phyloP scores from a whole-genome alignment of 2,113 vertebrate species.

The Oreochromis tanganicae region DNA sequence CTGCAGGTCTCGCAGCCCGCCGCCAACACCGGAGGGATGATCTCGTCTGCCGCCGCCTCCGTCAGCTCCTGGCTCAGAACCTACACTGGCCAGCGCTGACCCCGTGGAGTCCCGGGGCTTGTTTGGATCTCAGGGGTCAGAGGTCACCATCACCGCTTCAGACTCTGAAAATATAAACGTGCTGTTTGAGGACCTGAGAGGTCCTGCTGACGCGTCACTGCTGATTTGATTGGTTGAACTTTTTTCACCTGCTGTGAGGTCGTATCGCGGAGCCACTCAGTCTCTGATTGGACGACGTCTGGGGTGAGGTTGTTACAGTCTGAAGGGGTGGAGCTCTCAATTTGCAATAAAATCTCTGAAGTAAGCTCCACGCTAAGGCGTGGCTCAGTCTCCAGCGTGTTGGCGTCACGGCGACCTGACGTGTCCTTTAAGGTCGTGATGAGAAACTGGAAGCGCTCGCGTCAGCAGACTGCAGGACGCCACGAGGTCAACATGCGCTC shows the following conservation, averaged over 20 bases:
- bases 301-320: neutral
- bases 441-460: neutral
- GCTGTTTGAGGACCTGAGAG: neutral
- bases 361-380: neutral
- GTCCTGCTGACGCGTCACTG: neutral
- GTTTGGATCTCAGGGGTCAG: neutral
- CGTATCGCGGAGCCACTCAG: neutral
- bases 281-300: neutral
- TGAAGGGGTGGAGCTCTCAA: neutral
- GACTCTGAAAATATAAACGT: neutral
- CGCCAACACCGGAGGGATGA: constrained; percentile 86
- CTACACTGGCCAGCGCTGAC: constrained; percentile 91
- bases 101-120: neutral
- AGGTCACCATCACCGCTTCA: neutral
- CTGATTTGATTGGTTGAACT: neutral
- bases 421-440: neutral
- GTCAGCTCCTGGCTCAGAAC: constrained; percentile 93
- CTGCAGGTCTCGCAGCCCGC: constrained; percentile 84
- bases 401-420: neutral
- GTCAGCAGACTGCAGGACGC: neutral
- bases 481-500: neutral
- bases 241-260: neutral
- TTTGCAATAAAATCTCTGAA: neutral
- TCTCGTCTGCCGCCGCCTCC: constrained; percentile 91
- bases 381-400: neutral